Evolutionary conservation across 2,888 invertebrate species (phyloP), one percentile per base, ranked within the genome.

Genomic region (Spisula subtruncata): DNA sequence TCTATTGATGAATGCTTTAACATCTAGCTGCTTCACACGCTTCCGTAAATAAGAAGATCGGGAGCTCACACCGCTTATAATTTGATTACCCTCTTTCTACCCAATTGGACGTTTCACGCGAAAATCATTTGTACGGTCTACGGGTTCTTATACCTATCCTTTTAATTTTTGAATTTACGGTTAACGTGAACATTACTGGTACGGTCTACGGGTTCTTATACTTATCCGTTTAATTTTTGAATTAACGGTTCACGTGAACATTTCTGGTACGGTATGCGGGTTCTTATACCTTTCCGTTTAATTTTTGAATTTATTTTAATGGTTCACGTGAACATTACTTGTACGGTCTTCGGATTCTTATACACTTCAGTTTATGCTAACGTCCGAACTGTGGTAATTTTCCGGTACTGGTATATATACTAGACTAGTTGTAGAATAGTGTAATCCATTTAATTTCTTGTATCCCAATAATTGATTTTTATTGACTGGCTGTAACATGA

Each of bases 361-460:
- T 75, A 75, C 35, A 0, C 35, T 6, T 18, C 75, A 12, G 75
- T 75, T 35, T 35, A 60, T 14, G 75, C 32, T 75, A 75, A 75
- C 32, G 75, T 35, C 25, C 32, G 75, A 1, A 75, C 32, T 66
- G 14, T 32, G 75, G 35, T 32, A 75, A 75, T 75, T 75, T 75
- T 75, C 35, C 75, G 75, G 32, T 75, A 60, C 25, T 14, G n/a
- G n/a, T 60, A 75, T 75, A 18, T 75, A 32, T 5, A 75, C 5
- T 35, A 5, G 8, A 75, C 35, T n/a, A 32, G 75, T 75, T 75
- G 75, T 75, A 48, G n/a, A n/a, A n/a, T n/a, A n/a, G 88, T 80
- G 85, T 90, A 90, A 86, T 90, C 66, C 88, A 90, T 90, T 90
- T 87, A 90, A 90, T 90, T 90, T 82, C 87, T 87, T 84, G 87